Base-by-base conservation (phyloP, 2,797 vertebrate species). In the Neosilurus hyrtlii region DNA sequence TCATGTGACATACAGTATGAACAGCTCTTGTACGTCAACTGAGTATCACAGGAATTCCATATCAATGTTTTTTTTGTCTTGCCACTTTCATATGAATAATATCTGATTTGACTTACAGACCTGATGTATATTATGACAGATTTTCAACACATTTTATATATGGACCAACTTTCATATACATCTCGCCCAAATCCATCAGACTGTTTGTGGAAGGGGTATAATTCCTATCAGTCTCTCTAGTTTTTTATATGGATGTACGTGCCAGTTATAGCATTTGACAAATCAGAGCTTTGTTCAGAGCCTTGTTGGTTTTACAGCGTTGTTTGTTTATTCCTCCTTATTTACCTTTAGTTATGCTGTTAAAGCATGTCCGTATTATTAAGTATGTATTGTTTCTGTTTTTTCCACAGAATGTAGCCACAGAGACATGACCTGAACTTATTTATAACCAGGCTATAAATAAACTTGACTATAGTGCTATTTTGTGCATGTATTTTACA, bases 361-460 rank as follows among this genome's bases (percentile, higher is more conserved):
- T 5, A 72, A 24, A 15, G 70, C n/a, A 76, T 61, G 35, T 24
- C 30, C 49, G 43, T 43, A 43, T 43, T 43, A 43, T 43, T 43
- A 43, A 43, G 4, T 43, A 43, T 8, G 8, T 43, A 43, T 9
- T 0, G 14, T 75, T 61, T 76, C n/a, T 43, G 12, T 49, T 1
- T 30, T 8, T 54, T 73, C 56, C n/a, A 54, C 24, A 37, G 73
- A 75, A 75, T 75, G 14, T 3, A 15, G 37, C 35, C n/a, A 51
- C 59, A 49, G n/a, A 18, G 37, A 77, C 37, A 77, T 62, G 11
- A 15, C 43, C 74, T 24, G 5, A 77, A n/a, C 12, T 16, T 62
- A 75, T 62, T 24, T 62, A 77, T 77, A 49, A 35, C 22, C 57
- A 76, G n/a, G 22, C 37, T 77, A 6, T 63, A 61, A 76, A 61